A percentile compares a stretch with the other conserved stretches of the same genome.
Evolutionary conservation across 2,113 vertebrate genomes (phyloP).

Genomic region (Phalacrocorax brasilianus): DNA sequence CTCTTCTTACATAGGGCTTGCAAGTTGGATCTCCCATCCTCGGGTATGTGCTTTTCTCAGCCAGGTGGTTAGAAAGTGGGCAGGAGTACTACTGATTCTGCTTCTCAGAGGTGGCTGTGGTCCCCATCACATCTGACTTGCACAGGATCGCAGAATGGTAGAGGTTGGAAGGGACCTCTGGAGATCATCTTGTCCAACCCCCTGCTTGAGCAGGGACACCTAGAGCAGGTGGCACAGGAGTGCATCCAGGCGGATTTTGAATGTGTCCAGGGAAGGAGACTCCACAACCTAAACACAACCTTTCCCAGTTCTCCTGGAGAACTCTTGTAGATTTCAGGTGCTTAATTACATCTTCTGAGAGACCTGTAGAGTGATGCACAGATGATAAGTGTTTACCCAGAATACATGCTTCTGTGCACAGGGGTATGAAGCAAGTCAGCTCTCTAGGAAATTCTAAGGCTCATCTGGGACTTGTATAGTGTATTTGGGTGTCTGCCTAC

Average conservation of each 20-base stretch:
- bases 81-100: background rate
- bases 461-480: background rate
- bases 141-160: too few relatives aligned
- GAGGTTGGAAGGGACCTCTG: too few relatives aligned
- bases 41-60: background rate
- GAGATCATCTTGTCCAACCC: too few relatives aligned
- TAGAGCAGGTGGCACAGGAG: too few relatives aligned
- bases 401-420: background rate
- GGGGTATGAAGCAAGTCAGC: background rate
- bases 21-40: background rate
- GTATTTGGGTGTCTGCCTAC: background rate
- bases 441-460: background rate
- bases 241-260: too few relatives aligned
- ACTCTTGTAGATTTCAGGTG: background rate
- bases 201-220: too few relatives aligned
- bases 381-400: background rate
- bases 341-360: background rate
- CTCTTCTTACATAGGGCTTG: background rate
- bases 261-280: too few relatives aligned
- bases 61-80: background rate
- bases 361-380: background rate
- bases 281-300: too few relatives aligned
- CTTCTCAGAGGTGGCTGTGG: background rate
- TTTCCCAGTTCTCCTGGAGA: background rate
- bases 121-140: background rate